These are phyloP conservation scores for Drymodes brunneopygia DNA, from an alignment of 2,113 vertebrate species.

Conservation along the genomic window DNA sequence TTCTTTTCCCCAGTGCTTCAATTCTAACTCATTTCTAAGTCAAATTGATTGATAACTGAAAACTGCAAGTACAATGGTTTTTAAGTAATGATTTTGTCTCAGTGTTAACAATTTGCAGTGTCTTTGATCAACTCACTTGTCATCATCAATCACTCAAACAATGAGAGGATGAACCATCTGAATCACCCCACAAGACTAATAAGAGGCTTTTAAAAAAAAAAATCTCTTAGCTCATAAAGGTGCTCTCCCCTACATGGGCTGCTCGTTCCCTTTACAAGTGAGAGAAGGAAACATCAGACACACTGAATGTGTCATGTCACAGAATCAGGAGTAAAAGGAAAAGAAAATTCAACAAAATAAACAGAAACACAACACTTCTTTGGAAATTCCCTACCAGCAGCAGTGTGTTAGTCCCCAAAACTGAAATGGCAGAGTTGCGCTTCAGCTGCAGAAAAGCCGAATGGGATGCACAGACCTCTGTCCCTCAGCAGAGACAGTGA, in stretches of 20 bases:
- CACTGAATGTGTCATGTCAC: background rate
- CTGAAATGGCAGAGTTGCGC: background rate
- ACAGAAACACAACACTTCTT: background rate
- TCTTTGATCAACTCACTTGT: slow-evolving; percentile 32
- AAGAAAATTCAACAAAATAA: background rate
- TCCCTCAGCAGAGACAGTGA: background rate
- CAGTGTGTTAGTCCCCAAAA: background rate
- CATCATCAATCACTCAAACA: slow-evolving; percentile 40
- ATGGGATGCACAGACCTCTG: background rate
- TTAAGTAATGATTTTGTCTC: slow-evolving; percentile 14
- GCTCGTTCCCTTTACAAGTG: background rate
- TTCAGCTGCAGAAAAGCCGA: background rate
- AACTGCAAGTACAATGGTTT: background rate
- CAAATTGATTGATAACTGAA: slow-evolving; percentile 8
- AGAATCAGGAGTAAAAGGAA: background rate
- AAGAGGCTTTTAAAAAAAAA: background rate
- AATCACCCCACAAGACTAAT: background rate
- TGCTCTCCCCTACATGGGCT: background rate
- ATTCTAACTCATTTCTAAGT: slow-evolving; percentile 12
- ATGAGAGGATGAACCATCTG: background rate
- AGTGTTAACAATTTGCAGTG: background rate
- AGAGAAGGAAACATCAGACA: background rate
- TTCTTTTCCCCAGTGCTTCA: background rate
- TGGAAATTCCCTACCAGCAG: background rate
- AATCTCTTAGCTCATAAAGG: background rate